A percentile compares a stretch with the other conserved stretches of the same genome.
phyloP scores from a whole-genome alignment of 2,797 vertebrate species.

The Erithacus rubecula region DNA sequence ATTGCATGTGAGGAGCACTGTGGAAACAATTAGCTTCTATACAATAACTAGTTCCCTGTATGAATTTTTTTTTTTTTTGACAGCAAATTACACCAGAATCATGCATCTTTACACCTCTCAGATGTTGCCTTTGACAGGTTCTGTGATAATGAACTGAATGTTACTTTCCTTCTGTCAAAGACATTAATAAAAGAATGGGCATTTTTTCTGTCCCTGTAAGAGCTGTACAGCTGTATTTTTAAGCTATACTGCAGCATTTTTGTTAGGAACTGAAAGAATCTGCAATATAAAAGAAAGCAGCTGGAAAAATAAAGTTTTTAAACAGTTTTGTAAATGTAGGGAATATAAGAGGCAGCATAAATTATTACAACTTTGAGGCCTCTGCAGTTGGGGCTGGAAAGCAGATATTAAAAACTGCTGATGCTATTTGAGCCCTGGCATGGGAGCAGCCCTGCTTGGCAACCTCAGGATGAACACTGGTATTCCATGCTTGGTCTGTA shows the following conservation, averaged over 20 bases:
- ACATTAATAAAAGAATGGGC: neutral
- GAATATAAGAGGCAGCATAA: neutral
- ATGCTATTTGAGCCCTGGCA: neutral
- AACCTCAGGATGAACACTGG: neutral
- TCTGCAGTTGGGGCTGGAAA: neutral
- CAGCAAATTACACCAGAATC: neutral
- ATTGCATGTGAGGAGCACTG: neutral
- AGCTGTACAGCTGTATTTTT: neutral
- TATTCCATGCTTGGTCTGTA: neutral
- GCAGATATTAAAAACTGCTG: neutral
- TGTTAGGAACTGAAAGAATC: neutral
- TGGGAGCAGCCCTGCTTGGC: neutral
- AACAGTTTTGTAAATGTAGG: neutral
- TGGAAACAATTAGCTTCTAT: neutral
- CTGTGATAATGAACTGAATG: neutral
- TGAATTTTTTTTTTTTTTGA: neutral
- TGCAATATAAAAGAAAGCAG: neutral
- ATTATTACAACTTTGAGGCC: neutral
- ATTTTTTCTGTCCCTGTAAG: neutral
- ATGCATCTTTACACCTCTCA: neutral
- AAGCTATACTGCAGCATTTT: neutral
- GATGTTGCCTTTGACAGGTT: neutral
- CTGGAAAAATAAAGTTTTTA: neutral
- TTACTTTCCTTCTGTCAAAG: neutral
- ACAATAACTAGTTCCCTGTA: neutral